These are phyloP conservation scores for Temnothorax curvispinosus DNA, from an alignment of 1,140 invertebrate species.

Conservation along the genomic window DNA sequence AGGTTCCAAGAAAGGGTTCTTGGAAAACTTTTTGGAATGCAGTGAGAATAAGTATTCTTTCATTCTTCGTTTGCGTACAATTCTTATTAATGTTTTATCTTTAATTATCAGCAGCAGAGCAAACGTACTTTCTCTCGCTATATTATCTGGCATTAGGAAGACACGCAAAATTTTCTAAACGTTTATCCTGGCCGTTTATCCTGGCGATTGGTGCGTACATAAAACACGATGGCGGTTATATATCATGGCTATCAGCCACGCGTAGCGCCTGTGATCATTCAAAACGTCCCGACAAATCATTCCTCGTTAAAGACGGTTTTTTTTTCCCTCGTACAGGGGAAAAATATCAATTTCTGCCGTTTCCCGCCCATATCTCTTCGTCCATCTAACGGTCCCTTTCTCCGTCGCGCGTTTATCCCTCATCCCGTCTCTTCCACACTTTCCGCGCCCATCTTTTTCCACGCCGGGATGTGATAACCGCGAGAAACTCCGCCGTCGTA, in stretches of 20 bases:
- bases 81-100: neutral
- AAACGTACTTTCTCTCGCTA: neutral
- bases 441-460: conserved; percentile 37
- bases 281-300: conserved; percentile 66
- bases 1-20: neutral
- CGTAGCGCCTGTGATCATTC: conserved; percentile 50
- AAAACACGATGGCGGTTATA: conserved; percentile 33
- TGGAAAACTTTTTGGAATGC: too few relatives aligned
- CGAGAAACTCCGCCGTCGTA: conserved; percentile 52
- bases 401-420: conserved; percentile 52
- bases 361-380: conserved; percentile 33
- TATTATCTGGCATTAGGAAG: neutral
- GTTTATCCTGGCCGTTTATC: neutral
- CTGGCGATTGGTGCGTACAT: conserved; percentile 24
- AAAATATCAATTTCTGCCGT: conserved; percentile 73
- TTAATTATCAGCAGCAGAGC: neutral
- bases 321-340: conserved; percentile 28
- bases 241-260: conserved; percentile 47
- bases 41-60: too few relatives aligned
- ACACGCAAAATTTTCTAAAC: conserved; percentile 21
- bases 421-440: neutral
- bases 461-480: conserved; percentile 58
- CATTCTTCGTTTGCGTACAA: neutral
- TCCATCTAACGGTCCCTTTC: conserved; percentile 64
- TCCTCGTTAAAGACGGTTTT: conserved; percentile 66